A percentile compares a stretch with the other conserved stretches of the same genome.
Conservation (phyloP, 2,113 vertebrate species). For the Acrocephalus kingi region DNA sequence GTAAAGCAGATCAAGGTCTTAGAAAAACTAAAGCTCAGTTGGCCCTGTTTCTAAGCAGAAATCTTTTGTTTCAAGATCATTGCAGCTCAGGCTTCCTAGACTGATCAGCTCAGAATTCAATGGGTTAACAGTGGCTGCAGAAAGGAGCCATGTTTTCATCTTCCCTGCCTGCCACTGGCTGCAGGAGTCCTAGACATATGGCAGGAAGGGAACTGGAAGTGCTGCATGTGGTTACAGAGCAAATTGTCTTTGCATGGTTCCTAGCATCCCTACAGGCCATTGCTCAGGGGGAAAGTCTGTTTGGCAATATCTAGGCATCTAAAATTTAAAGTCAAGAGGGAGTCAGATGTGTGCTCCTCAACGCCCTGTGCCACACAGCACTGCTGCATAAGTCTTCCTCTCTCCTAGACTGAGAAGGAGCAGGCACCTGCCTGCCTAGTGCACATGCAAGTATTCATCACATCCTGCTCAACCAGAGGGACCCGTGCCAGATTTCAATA, state of each 20-base stretch:
- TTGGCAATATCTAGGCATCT: background rate
- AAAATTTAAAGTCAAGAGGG: background rate
- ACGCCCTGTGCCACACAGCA: rapidly evolving
- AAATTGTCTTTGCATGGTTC: background rate
- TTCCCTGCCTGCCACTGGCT: rapidly evolving
- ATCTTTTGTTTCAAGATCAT: background rate
- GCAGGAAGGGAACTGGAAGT: background rate
- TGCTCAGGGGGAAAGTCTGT: background rate
- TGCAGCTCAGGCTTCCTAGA: background rate
- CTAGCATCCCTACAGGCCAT: background rate
- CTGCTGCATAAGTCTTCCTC: background rate
- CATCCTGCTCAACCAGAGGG: background rate
- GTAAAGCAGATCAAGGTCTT: background rate
- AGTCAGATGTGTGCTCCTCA: background rate
- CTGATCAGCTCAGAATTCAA: background rate
- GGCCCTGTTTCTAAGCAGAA: background rate
- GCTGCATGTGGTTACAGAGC: background rate
- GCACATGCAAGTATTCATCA: background rate
- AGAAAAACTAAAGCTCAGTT: background rate
- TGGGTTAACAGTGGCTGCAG: background rate
- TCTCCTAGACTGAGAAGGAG: background rate
- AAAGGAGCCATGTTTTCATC: background rate
- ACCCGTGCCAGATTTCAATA: background rate
- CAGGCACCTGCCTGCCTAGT: background rate
- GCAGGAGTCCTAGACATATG: rapidly evolving